Evolutionary conservation across 2,113 vertebrate species (phyloP).

Genomic region (Sarotherodon lohbergeri): DNA sequence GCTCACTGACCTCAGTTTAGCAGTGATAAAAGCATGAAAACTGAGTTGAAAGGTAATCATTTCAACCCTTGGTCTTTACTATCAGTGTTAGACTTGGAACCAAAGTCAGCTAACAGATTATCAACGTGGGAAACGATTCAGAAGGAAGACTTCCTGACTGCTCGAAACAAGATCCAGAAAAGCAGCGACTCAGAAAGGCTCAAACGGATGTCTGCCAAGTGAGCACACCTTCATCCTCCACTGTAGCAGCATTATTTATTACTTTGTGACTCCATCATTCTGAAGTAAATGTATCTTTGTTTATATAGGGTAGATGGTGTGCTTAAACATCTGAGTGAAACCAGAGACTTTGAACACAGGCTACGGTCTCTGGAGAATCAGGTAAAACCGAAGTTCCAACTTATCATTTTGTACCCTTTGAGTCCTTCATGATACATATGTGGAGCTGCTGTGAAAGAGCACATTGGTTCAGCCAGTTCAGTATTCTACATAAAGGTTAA

Average conservation of each 20-base stretch:
- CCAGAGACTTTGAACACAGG: neutral
- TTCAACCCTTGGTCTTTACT: accelerated
- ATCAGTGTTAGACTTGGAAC: too few relatives aligned
- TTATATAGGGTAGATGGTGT: neutral
- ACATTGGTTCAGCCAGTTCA: neutral
- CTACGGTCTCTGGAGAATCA: neutral
- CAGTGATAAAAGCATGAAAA: neutral
- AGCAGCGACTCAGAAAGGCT: neutral
- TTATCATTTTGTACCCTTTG: neutral
- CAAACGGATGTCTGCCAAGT: neutral
- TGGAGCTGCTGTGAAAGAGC: neutral
- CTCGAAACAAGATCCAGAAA: neutral
- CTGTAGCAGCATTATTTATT: neutral
- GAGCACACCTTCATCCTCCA: accelerated
- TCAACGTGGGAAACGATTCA: too few relatives aligned
- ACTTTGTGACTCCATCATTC: neutral
- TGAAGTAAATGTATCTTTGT: accelerated
- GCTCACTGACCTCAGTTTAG: accelerated
- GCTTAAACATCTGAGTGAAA: neutral
- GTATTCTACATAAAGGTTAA: neutral
- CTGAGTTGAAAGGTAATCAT: accelerated
- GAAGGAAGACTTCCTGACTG: too few relatives aligned
- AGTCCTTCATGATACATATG: accelerated
- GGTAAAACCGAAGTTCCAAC: accelerated
- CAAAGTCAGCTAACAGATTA: too few relatives aligned